These are phyloP conservation scores for Lithodes maja DNA, from an alignment of 2,888 invertebrate genomes.

Conservation along the genomic window DNA sequence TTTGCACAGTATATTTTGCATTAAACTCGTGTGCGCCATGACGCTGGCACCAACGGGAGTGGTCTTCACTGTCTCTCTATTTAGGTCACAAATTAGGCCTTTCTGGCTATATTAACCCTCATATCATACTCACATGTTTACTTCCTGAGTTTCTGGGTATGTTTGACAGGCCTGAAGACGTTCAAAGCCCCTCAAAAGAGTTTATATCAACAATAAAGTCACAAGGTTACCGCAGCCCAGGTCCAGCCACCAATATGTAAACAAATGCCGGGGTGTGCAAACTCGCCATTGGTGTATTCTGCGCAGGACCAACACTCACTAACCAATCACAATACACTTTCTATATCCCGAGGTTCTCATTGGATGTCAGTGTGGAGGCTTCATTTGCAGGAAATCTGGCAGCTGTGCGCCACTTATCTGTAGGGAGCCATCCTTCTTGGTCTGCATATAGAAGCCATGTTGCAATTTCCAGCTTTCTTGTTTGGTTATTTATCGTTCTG, in stretches of 20 bases:
- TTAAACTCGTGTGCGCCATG: slow-evolving; percentile 48
- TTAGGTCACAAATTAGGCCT: neutral
- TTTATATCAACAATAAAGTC: slow-evolving; percentile 14
- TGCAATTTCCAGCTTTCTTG: too few species aligned
- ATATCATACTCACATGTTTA: slow-evolving; percentile 39
- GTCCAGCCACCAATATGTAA: slow-evolving; percentile 64
- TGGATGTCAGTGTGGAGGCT: neutral
- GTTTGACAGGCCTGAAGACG: neutral
- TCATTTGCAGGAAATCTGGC: slow-evolving; percentile 38
- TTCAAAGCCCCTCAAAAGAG: neutral
- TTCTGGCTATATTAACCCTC: neutral
- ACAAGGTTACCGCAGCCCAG: slow-evolving; percentile 33
- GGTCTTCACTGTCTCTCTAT: slow-evolving; percentile 30
- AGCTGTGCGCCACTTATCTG: slow-evolving; percentile 24
- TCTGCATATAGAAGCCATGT: too few species aligned
- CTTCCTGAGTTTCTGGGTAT: neutral
- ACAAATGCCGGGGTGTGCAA: slow-evolving; percentile 66
- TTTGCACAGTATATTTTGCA: slow-evolving; percentile 32
- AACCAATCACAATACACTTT: slow-evolving; percentile 31
- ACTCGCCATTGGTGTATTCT: slow-evolving; percentile 41
- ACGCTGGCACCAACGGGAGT: slow-evolving; percentile 55
- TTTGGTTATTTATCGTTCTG: too few species aligned
- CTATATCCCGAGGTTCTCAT: neutral
- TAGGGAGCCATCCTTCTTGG: too few species aligned
- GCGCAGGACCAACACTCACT: slow-evolving; percentile 22